phyloP scores from a whole-genome alignment of 2,888 invertebrate genomes.

The Zygothrica quintamaculata region DNA sequence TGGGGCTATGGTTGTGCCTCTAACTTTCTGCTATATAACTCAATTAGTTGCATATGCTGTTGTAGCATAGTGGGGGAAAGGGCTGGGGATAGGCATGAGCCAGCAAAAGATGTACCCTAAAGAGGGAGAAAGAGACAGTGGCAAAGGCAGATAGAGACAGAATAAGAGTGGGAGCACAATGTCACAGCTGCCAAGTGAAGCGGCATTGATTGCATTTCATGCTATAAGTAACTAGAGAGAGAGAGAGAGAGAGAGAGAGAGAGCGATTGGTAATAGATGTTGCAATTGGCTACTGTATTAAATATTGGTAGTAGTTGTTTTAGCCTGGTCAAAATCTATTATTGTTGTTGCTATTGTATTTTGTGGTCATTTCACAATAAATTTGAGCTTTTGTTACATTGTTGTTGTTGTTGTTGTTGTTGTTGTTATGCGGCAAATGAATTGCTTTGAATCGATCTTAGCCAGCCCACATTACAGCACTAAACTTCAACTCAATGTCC shows the following conservation, averaged over 20 bases:
- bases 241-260: too few species aligned
- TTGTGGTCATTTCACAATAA: conserved; percentile 34
- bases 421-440: conserved; percentile 16
- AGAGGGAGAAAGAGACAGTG: too few species aligned
- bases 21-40: conserved; percentile 57
- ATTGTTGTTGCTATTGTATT: too few species aligned
- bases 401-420: conserved; percentile 18
- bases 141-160: too few species aligned
- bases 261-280: too few species aligned
- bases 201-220: not conserved
- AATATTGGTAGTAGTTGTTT: not conserved
- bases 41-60: conserved; percentile 69
- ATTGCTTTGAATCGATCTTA: conserved; percentile 48
- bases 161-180: too few species aligned
- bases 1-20: conserved; percentile 35
- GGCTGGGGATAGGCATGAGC: conserved; percentile 10
- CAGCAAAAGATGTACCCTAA: too few species aligned
- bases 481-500: too few species aligned
- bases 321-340: too few species aligned
- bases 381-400: conserved; percentile 29
- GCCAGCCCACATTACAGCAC: conserved; percentile 52
- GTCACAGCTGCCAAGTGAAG: not conserved
- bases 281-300: not conserved
- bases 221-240: too few species aligned
- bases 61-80: too few species aligned